A percentile compares a stretch with the other conserved stretches of the same genome.
Evolutionary conservation across 2,888 invertebrate species (phyloP).

Genomic region (Orthosia gracilis): DNA sequence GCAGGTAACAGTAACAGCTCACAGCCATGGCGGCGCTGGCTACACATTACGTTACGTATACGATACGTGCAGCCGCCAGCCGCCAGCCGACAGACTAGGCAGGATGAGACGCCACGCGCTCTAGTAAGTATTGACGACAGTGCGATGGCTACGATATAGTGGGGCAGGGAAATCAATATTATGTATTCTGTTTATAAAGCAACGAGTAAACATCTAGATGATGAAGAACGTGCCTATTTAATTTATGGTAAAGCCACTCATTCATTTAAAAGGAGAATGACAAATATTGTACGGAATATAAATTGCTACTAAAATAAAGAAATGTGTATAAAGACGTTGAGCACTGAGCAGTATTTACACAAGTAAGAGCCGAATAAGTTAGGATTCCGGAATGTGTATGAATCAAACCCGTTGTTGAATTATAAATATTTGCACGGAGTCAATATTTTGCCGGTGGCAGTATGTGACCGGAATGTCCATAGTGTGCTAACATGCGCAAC

Average conservation of each 20-base stretch:
- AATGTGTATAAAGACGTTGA: background rate
- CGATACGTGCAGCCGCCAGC: too few relatives aligned
- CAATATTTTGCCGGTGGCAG: conserved; percentile 46
- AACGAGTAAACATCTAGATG: background rate
- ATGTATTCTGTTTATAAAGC: background rate
- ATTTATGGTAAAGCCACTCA: too few relatives aligned
- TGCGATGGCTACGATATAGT: background rate
- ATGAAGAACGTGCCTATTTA: background rate
- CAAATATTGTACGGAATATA: background rate
- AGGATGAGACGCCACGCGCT: conserved; percentile 20
- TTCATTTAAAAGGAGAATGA: background rate
- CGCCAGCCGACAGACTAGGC: background rate
- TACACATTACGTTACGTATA: too few relatives aligned
- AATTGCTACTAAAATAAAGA: background rate
- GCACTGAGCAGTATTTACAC: background rate
- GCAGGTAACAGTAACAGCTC: too few relatives aligned
- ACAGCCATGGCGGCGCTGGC: too few relatives aligned
- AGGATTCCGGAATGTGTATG: background rate
- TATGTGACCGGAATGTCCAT: conserved; percentile 74
- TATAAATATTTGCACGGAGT: conserved; percentile 28
- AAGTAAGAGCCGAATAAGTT: conserved; percentile 1
- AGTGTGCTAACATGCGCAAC: conserved; percentile 77
- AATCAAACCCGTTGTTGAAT: conserved; percentile 15
- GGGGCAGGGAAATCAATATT: background rate
- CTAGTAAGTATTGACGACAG: conserved; percentile 5